Evolutionary conservation across 2,888 invertebrate genomes (phyloP).

Genomic region (Dolichopus griseipennis): DNA sequence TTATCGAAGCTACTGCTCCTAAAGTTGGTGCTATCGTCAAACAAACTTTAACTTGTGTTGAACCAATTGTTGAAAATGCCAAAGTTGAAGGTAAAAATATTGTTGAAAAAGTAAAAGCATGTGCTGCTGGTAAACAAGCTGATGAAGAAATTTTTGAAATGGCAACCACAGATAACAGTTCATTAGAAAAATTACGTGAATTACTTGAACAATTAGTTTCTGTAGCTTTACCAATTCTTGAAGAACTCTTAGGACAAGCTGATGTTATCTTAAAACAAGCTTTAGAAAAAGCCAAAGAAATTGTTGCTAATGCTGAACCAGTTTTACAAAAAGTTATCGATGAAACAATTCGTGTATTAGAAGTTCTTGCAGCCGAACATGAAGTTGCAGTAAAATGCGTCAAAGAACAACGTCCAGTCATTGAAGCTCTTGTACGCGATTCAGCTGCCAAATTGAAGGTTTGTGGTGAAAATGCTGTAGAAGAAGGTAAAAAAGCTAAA

Average conservation of each 20-base stretch:
- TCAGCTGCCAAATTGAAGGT: neutral
- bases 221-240: neutral
- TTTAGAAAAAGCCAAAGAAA: neutral
- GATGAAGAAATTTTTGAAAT: neutral
- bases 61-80: neutral
- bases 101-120: neutral
- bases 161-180: neutral
- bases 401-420: neutral
- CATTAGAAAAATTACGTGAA: neutral
- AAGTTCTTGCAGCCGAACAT: neutral
- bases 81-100: neutral
- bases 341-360: neutral
- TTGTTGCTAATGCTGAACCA: neutral
- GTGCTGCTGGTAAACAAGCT: neutral
- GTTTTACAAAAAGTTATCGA: neutral
- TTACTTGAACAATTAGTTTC: neutral
- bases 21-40: neutral
- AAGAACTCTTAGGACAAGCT: neutral
- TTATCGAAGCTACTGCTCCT: neutral
- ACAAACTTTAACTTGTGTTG: neutral
- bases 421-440: neutral
- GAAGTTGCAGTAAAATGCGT: neutral
- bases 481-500: neutral
- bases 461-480: neutral
- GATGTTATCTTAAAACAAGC: neutral